Evolutionary conservation across 2,113 vertebrate species (phyloP).

Genomic region (Platysteira castanea): DNA sequence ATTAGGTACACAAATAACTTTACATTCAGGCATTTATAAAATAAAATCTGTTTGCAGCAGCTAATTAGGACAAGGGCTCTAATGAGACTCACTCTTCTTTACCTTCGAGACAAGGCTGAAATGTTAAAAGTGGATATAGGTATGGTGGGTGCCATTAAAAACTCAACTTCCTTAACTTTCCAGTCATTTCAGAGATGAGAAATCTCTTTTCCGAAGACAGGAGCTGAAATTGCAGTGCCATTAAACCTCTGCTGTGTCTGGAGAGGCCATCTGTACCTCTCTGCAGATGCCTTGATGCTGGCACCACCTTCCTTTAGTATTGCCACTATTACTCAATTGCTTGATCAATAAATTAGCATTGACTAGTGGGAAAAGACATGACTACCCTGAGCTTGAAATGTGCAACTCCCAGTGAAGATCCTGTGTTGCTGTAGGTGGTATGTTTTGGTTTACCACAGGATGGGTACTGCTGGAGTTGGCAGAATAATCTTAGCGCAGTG

Average conservation of each 20-base stretch:
- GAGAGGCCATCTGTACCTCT: neutral
- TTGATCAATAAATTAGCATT: neutral
- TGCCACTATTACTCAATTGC: neutral
- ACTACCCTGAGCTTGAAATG: neutral
- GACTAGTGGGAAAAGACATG: neutral
- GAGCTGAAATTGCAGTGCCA: neutral
- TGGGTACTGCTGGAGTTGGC: neutral
- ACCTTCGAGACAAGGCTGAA: slow-evolving; percentile 46
- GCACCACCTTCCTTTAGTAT: neutral
- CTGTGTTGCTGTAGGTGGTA: neutral
- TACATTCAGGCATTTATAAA: slow-evolving; percentile 68
- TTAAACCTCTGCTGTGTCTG: neutral
- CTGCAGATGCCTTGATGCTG: neutral
- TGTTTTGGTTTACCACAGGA: neutral
- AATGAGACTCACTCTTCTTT: slow-evolving; percentile 58
- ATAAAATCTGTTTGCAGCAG: slow-evolving; percentile 70
- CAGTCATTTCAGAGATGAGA: slow-evolving; percentile 15
- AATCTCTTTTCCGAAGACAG: neutral
- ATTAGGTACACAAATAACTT: slow-evolving; percentile 81
- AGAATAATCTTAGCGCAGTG: neutral
- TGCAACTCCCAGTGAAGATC: neutral
- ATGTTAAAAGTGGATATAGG: slow-evolving; percentile 19
- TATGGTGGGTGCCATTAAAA: slow-evolving; percentile 39
- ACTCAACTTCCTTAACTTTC: slow-evolving; percentile 18
- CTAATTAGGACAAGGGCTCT: slow-evolving; percentile 71